Percentiles rank a stretch among this genome's conserved stretches.
Evolutionary conservation across 1,140 invertebrate genomes (phyloP).

Genomic region (Delia radicum): DNA sequence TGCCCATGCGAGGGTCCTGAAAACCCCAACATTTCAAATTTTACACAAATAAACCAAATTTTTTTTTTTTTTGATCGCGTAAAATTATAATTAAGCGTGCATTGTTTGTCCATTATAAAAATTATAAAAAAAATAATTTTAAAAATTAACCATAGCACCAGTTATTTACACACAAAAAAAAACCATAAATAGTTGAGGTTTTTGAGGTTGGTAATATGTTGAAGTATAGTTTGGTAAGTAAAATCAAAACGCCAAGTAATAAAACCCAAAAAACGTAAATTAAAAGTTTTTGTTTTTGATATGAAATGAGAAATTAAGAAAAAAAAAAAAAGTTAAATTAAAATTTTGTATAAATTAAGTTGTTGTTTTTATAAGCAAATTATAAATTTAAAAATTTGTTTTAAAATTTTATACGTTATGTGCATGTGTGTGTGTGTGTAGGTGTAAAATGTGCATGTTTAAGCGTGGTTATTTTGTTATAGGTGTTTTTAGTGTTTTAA

Average conservation of each 20-base stretch:
- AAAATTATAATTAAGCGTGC: background rate
- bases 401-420: background rate
- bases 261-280: conserved; percentile 7
- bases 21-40: background rate
- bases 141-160: conserved; percentile 14
- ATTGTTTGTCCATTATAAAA: background rate
- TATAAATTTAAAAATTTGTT: background rate
- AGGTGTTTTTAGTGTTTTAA: conserved; percentile 3
- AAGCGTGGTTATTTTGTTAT: background rate
- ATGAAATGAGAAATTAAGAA: conserved; percentile 21
- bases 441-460: background rate
- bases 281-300: background rate
- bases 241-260: background rate
- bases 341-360: background rate
- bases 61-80: too few species aligned
- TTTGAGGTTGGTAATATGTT: background rate
- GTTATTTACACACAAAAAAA: background rate
- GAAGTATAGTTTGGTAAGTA: background rate
- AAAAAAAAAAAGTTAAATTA: conserved; percentile 5
- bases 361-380: background rate
- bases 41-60: conserved; percentile 16
- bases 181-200: conserved; percentile 8
- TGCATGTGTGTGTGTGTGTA: background rate
- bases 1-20: conserved; percentile 52
- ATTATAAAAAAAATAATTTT: background rate